A percentile compares a stretch with the other conserved stretches of the same genome.
These are phyloP conservation scores for Phasia obesa DNA, from an alignment of 2,888 invertebrate species.

Conservation along the genomic window DNA sequence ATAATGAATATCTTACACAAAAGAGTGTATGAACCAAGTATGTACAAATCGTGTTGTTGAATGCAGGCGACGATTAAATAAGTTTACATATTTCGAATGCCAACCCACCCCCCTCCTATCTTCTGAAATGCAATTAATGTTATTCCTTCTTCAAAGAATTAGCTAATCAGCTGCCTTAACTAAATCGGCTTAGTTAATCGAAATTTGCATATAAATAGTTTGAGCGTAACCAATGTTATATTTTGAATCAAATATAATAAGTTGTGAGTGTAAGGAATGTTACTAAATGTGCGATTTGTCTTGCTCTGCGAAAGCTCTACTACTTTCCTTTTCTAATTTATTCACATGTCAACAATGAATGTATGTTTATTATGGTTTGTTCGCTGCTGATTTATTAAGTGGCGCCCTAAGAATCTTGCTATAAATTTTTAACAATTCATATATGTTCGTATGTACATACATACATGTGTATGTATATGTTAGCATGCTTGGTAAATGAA, in stretches of 20 bases:
- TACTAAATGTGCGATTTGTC: conserved; percentile 10
- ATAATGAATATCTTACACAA: conserved; percentile 12
- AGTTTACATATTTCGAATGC: too few relatives aligned
- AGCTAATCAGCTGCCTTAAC: background rate
- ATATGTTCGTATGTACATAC: too few relatives aligned
- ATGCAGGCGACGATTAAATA: conserved; percentile 1
- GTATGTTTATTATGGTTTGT: conserved; percentile 57
- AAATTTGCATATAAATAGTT: conserved; percentile 65
- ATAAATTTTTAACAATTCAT: conserved; percentile 18
- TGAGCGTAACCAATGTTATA: conserved; percentile 39
- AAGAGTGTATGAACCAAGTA: background rate
- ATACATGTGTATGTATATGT: too few relatives aligned
- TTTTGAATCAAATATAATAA: background rate
- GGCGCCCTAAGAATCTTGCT: conserved; percentile 47
- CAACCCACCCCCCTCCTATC: background rate
- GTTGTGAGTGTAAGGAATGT: conserved; percentile 2
- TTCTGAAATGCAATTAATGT: conserved; percentile 42
- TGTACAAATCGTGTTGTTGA: background rate
- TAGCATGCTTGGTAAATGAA: background rate
- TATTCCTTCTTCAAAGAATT: conserved; percentile 22
- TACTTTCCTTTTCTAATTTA: conserved; percentile 38
- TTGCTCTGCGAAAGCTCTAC: background rate
- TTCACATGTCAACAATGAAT: conserved; percentile 48
- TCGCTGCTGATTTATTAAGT: conserved; percentile 55
- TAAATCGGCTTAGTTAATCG: conserved; percentile 42